phyloP scores from a whole-genome alignment of 2,113 vertebrate genomes.

The Odontesthes bonariensis region DNA sequence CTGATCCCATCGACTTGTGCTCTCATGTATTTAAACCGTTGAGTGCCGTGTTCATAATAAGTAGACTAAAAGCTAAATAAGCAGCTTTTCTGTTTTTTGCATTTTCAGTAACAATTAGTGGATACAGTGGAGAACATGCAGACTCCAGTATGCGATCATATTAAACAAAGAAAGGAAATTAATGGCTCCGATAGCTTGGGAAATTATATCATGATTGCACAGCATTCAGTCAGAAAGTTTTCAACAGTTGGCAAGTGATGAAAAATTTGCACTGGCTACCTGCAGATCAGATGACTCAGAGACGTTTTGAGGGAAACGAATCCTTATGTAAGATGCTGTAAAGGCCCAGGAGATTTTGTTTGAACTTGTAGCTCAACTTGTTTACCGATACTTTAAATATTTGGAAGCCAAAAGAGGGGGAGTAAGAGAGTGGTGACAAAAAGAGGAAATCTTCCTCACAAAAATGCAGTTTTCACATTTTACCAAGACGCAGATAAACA shows the following conservation, averaged over 20 bases:
- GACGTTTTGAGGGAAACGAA: constrained; percentile 3
- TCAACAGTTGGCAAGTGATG: background rate
- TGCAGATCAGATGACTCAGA: background rate
- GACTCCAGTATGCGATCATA: background rate
- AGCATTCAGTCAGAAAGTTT: background rate
- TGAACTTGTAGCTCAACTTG: constrained; percentile 9
- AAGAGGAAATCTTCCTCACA: constrained; percentile 9
- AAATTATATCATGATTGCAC: background rate
- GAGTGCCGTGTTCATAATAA: constrained; percentile 6
- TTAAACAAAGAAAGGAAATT: constrained; percentile 12
- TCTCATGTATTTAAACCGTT: constrained; percentile 1
- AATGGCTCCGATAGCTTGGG: background rate
- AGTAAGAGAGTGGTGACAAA: background rate
- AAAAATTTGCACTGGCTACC: background rate
- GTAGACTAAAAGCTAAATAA: background rate
- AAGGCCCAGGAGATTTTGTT: background rate
- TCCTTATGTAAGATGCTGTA: background rate
- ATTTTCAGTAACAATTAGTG: constrained; percentile 6
- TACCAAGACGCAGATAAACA: background rate
- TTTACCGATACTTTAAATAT: constrained; percentile 41
- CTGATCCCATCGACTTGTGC: background rate
- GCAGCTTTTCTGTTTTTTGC: background rate
- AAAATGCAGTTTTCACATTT: background rate
- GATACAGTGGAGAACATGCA: background rate
- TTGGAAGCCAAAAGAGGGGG: background rate